These are phyloP conservation scores for Macrobrachium nipponense DNA, from an alignment of 1,140 invertebrate species.

Conservation along the genomic window DNA sequence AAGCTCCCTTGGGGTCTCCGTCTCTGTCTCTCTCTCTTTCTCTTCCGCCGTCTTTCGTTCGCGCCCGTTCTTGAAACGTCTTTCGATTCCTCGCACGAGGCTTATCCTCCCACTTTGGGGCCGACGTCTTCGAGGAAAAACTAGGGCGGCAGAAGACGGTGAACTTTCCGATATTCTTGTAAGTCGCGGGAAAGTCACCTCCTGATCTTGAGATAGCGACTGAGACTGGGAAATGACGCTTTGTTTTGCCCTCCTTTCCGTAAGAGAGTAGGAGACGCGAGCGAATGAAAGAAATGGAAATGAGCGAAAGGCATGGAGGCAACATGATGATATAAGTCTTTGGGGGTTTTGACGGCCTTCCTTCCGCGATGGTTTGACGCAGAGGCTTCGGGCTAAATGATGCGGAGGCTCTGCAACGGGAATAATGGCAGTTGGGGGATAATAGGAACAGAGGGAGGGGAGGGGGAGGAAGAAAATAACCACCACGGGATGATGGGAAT, in stretches of 20 bases:
- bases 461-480: neutral
- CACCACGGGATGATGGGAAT: conserved; percentile 1
- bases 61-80: neutral
- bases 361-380: conserved; percentile 38
- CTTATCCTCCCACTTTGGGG: too few relatives aligned
- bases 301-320: conserved; percentile 5
- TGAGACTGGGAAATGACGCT: too few relatives aligned
- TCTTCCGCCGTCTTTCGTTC: conserved; percentile 21
- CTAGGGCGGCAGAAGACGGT: too few relatives aligned
- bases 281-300: too few relatives aligned
- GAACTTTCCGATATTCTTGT: too few relatives aligned
- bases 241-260: too few relatives aligned
- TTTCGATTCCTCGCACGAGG: neutral
- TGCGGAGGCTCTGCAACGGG: conserved; percentile 37
- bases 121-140: too few relatives aligned
- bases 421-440: conserved; percentile 16
- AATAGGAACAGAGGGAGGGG: neutral
- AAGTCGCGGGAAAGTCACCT: too few relatives aligned
- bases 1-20: neutral
- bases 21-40: conserved; percentile 32
- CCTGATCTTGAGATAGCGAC: too few relatives aligned
- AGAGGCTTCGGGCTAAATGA: conserved; percentile 51
- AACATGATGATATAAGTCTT: neutral
- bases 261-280: neutral
- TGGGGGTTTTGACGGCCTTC: conserved; percentile 34